Conservation (phyloP, 2,113 vertebrate genomes). For the Azemiops feae region DNA sequence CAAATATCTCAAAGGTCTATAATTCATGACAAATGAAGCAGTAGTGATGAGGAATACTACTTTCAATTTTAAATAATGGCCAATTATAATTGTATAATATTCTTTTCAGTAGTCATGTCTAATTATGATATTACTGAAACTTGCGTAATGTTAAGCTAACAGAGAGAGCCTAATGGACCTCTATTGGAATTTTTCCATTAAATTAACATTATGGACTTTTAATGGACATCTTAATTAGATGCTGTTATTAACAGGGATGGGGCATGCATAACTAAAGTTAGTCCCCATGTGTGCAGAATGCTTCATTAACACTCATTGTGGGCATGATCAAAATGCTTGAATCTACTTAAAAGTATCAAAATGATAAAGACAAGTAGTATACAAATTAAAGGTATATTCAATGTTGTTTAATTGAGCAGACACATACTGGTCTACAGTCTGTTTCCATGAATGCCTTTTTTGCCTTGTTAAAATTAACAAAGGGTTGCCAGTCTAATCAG, state of each 20-base stretch:
- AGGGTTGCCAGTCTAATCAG: neutral
- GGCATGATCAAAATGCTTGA: slow-evolving; percentile 42
- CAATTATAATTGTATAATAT: slow-evolving; percentile 49
- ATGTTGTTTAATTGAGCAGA: slow-evolving; percentile 14
- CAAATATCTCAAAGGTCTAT: slow-evolving; percentile 21
- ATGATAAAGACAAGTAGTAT: slow-evolving; percentile 15
- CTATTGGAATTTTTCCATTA: slow-evolving; percentile 64
- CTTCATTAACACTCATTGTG: slow-evolving; percentile 53
- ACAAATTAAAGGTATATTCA: neutral
- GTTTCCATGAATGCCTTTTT: neutral
- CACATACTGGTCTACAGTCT: neutral
- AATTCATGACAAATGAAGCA: slow-evolving; percentile 37
- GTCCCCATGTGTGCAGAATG: slow-evolving; percentile 38
- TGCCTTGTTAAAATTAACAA: slow-evolving; percentile 16
- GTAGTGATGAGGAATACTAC: slow-evolving; percentile 23
- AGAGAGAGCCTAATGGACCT: slow-evolving; percentile 49
- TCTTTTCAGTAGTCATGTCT: slow-evolving; percentile 45
- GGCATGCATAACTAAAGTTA: slow-evolving; percentile 60
- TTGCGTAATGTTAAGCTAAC: slow-evolving; percentile 62
- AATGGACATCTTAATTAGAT: slow-evolving; percentile 70
- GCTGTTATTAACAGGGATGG: slow-evolving; percentile 62
- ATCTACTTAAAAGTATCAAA: slow-evolving; percentile 48
- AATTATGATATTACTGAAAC: slow-evolving; percentile 65
- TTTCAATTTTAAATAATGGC: slow-evolving; percentile 44
- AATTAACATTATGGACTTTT: slow-evolving; percentile 55